phyloP scores from a whole-genome alignment of 2,113 vertebrate genomes.

The Stegostoma tigrinum region DNA sequence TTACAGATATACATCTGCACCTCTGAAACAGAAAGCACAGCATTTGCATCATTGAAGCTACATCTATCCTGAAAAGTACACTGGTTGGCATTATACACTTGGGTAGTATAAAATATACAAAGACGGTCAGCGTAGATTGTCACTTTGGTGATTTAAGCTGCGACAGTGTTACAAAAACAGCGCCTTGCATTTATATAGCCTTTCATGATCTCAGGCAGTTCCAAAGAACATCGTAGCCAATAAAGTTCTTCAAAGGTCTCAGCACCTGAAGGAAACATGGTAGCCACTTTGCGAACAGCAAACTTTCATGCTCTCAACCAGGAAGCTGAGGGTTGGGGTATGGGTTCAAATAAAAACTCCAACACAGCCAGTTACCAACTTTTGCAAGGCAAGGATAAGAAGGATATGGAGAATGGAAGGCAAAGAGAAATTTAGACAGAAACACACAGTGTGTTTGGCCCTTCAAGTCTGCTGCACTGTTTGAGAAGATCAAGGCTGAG shows the following conservation, averaged over 20 bases:
- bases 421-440: too few species aligned
- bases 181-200: not conserved
- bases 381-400: not conserved
- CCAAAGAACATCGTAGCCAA: not conserved
- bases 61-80: not conserved
- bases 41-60: not conserved
- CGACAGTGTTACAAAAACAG: not conserved
- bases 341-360: not conserved
- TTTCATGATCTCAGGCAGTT: not conserved
- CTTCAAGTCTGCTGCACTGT: too few species aligned
- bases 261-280: not conserved
- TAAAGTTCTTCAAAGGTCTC: not conserved
- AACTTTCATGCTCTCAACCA: not conserved
- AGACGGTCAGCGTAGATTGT: not conserved
- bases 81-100: not conserved
- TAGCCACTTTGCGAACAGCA: not conserved
- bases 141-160: not conserved
- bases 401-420: not conserved
- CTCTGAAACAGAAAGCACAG: constrained; percentile 50
- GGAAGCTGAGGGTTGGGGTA: not conserved
- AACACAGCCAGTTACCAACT: not conserved
- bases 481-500: too few species aligned
- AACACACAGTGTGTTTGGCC: too few species aligned
- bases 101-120: not conserved
- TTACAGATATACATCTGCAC: constrained; percentile 87